These are phyloP conservation scores for Microchrysa polita DNA, from an alignment of 2,888 invertebrate genomes.

Conservation along the genomic window DNA sequence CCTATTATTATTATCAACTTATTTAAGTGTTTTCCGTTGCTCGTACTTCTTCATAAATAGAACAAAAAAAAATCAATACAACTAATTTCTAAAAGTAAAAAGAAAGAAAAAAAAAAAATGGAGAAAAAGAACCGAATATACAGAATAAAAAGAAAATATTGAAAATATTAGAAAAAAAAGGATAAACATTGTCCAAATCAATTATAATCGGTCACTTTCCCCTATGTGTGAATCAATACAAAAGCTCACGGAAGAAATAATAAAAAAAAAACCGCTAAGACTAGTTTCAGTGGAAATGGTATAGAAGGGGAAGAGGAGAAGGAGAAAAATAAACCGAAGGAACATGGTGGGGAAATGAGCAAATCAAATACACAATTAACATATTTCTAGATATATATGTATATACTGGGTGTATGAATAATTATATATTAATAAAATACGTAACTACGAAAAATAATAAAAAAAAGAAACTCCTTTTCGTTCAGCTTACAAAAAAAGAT, in stretches of 20 bases:
- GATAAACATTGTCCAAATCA: too few species aligned
- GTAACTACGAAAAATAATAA: too few species aligned
- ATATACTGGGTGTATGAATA: background rate
- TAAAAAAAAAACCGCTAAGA: background rate
- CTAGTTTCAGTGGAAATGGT: background rate
- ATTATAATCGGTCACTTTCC: too few species aligned
- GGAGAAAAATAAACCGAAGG: background rate
- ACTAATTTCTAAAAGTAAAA: conserved; percentile 48
- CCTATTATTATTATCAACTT: conserved; percentile 37
- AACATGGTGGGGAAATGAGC: conserved; percentile 12
- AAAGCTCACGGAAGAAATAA: background rate
- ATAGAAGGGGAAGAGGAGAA: background rate
- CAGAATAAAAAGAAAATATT: too few species aligned
- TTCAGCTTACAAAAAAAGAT: background rate
- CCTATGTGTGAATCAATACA: too few species aligned
- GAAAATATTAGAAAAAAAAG: too few species aligned
- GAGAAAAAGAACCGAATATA: too few species aligned
- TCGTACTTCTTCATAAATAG: conserved; percentile 45
- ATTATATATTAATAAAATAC: conserved; percentile 18
- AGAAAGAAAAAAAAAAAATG: background rate
- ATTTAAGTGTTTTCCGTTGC: conserved; percentile 15
- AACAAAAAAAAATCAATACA: too few species aligned
- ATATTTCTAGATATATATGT: background rate
- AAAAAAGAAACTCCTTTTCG: background rate
- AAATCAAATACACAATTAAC: too few species aligned